Base-by-base conservation (phyloP, 2,113 vertebrate species). In the Zingel zingel region DNA sequence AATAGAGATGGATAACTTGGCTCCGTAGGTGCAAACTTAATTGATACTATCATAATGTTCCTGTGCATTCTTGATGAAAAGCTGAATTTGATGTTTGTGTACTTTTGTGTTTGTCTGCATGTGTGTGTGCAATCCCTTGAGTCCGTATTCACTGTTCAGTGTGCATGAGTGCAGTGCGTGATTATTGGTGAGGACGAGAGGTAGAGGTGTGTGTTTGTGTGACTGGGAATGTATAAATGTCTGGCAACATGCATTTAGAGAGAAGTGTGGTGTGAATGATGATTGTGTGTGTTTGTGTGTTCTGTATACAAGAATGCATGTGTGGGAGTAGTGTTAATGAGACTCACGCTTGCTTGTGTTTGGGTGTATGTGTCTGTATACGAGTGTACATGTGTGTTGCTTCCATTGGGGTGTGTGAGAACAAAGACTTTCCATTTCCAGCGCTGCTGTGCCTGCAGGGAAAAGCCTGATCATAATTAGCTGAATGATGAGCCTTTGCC, bases 401-500 rank as follows among this genome's bases (percentile, higher is more conserved):
- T 91, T 94, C 90, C 93, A 94, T 93, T 86, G 94, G 94, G 94
- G 89, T 93, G 93, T 92, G 91, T 88, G 89, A 95, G 95, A 95
- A 96, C 95, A 96, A 96, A 95, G 95, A 91, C 93, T 92, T 91
- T 95, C 90, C 94, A 94, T 95, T 94, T 95, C 91, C 92, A 94
- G 87, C 81, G 82, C 91, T 84, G 86, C 85, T 85, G 89, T 89
- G 94, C 95, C 94, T 95, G 95, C 92, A 93, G 95, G 94, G 94
- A 95, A 86, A 94, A 93, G 90, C 92, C 93, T 94, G 93, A 95
- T 95, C 95, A 95, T 95, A 95, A 96, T 96, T 95, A 96, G 95
- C 93, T 94, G 94, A 95, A 95, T 96, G 94, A 95, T 95, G 94
- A 95, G 94, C 86, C 93, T 90, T 91, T 82, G 82, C 94, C 90